phyloP scores from a whole-genome alignment of 1,140 invertebrate genomes.

The Drosophila pallidifrons region DNA sequence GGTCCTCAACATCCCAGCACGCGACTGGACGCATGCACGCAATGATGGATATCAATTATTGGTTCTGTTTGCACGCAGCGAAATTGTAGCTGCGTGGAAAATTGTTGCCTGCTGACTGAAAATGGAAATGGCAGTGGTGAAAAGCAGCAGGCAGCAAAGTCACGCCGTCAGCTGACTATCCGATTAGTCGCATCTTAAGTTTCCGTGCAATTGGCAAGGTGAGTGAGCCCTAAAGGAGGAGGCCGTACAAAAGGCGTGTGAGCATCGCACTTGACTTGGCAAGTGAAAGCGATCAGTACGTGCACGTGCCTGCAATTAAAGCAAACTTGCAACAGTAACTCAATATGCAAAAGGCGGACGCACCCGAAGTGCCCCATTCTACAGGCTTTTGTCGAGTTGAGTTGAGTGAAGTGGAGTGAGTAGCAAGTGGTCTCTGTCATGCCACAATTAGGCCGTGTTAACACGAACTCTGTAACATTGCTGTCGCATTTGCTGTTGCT shows the following conservation, averaged over 20 bases:
- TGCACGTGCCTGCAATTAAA: constrained; percentile 80
- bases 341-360: constrained; percentile 47
- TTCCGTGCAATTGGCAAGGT: constrained; percentile 40
- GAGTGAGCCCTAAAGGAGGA: constrained; percentile 19
- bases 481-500: no score
- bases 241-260: constrained; percentile 56
- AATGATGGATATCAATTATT: constrained; percentile 50
- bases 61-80: constrained; percentile 23
- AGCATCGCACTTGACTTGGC: constrained; percentile 60
- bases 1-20: constrained; percentile 21
- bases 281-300: constrained; percentile 52
- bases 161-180: constrained; percentile 34
- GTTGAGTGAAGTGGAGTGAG: not conserved
- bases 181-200: constrained; percentile 70
- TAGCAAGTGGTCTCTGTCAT: constrained; percentile 19
- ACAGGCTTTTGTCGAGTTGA: not conserved
- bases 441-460: constrained; percentile 71
- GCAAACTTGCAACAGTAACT: constrained; percentile 63
- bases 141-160: no score
- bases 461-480: constrained; percentile 45
- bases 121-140: constrained; percentile 12
- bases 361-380: constrained; percentile 1
- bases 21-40: constrained; percentile 31
- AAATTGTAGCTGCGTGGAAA: constrained; percentile 50
- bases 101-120: no score